Conservation (phyloP, 1,140 invertebrate genomes). For the Frieseomelitta varia region DNA sequence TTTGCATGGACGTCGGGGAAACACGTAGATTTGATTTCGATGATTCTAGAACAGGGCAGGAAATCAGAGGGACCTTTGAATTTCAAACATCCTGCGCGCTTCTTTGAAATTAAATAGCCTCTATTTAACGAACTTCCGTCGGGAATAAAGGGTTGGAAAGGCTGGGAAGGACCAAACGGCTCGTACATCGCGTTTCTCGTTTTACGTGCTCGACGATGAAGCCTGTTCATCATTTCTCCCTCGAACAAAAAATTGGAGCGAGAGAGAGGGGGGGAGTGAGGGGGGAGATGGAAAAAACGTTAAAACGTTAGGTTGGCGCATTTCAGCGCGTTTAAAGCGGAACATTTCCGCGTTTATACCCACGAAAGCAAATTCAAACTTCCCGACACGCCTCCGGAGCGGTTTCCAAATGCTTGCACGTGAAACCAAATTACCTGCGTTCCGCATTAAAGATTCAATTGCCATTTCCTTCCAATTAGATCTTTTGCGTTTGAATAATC, state of each 20-base stretch:
- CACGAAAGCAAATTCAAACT: conserved; percentile 23
- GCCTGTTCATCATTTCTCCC: conserved; percentile 9
- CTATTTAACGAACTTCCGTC: conserved; percentile 13
- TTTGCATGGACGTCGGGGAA: background rate
- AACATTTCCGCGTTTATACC: background rate
- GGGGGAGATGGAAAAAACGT: background rate
- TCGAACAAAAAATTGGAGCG: background rate
- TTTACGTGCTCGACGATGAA: background rate
- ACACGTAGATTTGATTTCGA: background rate
- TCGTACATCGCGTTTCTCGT: background rate
- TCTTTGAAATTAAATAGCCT: background rate
- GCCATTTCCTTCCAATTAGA: conserved; percentile 32
- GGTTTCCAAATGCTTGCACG: conserved; percentile 33
- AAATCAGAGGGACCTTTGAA: background rate
- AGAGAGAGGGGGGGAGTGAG: background rate
- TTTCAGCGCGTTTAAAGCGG: background rate
- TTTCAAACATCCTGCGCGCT: background rate
- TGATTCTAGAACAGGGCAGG: no score
- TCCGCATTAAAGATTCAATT: conserved; percentile 37
- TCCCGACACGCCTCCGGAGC: conserved; percentile 5
- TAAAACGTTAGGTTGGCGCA: background rate
- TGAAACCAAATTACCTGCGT: conserved; percentile 10
- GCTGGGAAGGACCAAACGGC: background rate
- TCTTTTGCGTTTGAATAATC: conserved; percentile 32
- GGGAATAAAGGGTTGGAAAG: conserved; percentile 4